Base-by-base conservation (phyloP, 2,113 vertebrate species). In the Aspidoscelis tigris region DNA sequence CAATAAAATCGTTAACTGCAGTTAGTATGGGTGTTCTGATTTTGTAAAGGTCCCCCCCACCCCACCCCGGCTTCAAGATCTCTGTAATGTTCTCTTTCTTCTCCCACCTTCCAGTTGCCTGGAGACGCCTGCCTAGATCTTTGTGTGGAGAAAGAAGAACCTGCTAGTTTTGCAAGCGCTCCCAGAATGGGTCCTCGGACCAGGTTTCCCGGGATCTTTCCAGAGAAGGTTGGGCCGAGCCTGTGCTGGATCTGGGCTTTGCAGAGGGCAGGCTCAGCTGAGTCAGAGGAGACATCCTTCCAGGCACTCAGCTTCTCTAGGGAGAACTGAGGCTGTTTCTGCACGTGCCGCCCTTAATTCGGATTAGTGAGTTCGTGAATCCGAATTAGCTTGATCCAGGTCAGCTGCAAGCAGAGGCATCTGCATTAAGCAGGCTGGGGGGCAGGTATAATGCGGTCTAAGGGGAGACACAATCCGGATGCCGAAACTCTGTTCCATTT, bases 1-100 rank as follows among this genome's bases (percentile, higher is more conserved):
- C 93, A 96, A 95, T 95, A 95, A 96, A 95, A 94, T 84, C 91
- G 93, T 92, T 90, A 95, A 93, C 88, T 94, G 93, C 94, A 94
- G 88, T 90, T 89, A 83, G 70, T 53, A 61, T 80, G 55, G 53
- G 76, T 26, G 44, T 78, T 83, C 91, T 86, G 79, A 91, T 84
- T 89, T 93, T 82, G 33, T 33, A 33, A 33, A 33, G 33, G n/a
- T 5, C 33, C 4, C 33, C 39, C 14, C 12, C 16, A 3, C 39
- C 14, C 12, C 16, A 3, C 33, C 33, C 33, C 33, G 33, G 4
- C 7, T 53, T 33, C 92, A 92, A 91, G 92, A 86, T 88, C 90
- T 95, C 90, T 91, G 93, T 92, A 89, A 92, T 86, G 84, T 7
- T 55, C 5, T 5, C 72, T 26, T 33, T 14, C 85, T 90, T 83